A percentile compares a stretch with the other conserved stretches of the same genome.
Conservation (phyloP, 2,113 vertebrate genomes). For the Eretmochelys imbricata region DNA sequence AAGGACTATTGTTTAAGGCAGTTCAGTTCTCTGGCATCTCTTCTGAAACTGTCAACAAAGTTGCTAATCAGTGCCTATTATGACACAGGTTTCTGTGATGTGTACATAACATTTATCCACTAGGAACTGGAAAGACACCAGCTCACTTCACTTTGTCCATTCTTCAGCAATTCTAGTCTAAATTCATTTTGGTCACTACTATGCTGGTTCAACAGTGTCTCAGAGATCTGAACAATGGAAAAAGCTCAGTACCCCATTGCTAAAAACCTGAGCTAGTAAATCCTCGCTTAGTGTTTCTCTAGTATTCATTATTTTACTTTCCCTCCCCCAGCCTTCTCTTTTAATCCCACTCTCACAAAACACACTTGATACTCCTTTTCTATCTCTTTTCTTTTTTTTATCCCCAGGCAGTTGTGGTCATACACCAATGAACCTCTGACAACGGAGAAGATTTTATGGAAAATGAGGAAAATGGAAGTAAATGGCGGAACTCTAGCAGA, state of each 20-base stretch:
- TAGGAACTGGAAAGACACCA: background rate
- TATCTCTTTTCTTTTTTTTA: background rate
- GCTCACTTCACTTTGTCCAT: background rate
- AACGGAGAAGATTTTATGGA: background rate
- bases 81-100: constrained; percentile 1
- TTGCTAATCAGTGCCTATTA: background rate
- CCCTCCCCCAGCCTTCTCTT: background rate
- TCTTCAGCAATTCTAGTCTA: background rate
- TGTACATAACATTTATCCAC: background rate
- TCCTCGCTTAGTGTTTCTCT: background rate
- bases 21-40: background rate
- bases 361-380: background rate
- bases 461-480: constrained; percentile 37
- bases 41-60: constrained; percentile 7
- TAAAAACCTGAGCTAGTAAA: background rate
- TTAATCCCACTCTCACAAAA: background rate
- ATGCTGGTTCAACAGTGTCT: background rate
- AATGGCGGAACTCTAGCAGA: background rate
- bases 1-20: constrained; percentile 26
- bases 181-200: background rate
- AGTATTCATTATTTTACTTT: background rate
- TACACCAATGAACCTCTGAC: background rate
- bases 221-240: background rate
- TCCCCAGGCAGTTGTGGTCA: background rate
- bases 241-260: background rate